Base-by-base conservation (phyloP, 2,113 vertebrate genomes). In the Apodemus sylvaticus region DNA sequence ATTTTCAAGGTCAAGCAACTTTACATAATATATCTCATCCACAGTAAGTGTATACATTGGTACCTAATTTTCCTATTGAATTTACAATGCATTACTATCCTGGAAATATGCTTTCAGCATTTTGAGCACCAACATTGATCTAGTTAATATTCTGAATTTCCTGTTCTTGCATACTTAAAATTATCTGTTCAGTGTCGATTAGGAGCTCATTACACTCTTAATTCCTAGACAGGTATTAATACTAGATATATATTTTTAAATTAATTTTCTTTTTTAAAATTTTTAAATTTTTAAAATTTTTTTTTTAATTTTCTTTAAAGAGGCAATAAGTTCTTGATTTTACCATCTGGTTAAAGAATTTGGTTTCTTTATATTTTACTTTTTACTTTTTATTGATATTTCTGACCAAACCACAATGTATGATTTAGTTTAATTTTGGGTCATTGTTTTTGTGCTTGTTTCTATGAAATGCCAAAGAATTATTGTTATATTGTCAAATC, bases 1-100 rank as follows among this genome's bases (percentile, higher is more conserved):
- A 90, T 89, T 97, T 96, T 96, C 97, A 98, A 97, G 94, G 97
- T 97, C 96, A 96, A 90, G 71, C 42, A 74, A 26, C 12, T 93
- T 91, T 92, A 12, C 10, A 96, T 94, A 97, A 96, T 83, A 62
- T 91, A 91, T 96, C 71, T 97, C 95, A 96, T 95, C 95, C 88
- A 96, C 22, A 90, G 71, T 39, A 94, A 66, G 94, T 92, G 87
- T 93, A 79, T 0, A 13, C 48, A 95, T 81, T 96, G 68, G 94
- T 97, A 36, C 60, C 0, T 53, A 97, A 97, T 62, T 58, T 86
- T 87, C 12, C 62, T 73, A 48, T 51, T 94, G 5, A 93, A 29
- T 96, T 97, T 70, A 92, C 20, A 9, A 64, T 29, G 19, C 6
- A 45, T 42, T 96, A 89, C 36, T 70, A 36, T 45, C 68, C 64